phyloP scores from a whole-genome alignment of 2,113 vertebrate genomes.

The Oriolus oriolus region DNA sequence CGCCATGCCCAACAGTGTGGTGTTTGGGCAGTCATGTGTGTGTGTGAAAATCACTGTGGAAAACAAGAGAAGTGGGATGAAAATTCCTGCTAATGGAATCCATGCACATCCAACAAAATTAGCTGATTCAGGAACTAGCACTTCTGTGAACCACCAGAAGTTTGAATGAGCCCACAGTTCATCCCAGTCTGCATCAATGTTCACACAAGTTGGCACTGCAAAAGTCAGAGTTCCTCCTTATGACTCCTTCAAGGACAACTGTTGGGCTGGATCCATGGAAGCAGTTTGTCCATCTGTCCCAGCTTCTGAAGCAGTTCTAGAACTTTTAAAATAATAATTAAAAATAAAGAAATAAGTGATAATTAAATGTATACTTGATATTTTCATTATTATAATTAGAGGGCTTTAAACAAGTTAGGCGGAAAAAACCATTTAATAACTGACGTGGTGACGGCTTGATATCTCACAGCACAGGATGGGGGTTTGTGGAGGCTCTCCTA shows the following conservation, averaged over 20 bases:
- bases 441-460: background rate
- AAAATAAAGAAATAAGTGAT: background rate
- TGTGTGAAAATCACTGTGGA: background rate
- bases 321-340: background rate
- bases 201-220: background rate
- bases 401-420: background rate
- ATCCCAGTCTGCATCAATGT: background rate
- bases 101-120: background rate
- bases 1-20: accelerated
- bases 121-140: background rate
- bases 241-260: background rate
- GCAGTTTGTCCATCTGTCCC: background rate
- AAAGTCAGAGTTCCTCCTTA: background rate
- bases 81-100: background rate
- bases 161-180: background rate
- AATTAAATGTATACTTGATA: background rate
- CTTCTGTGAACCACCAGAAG: background rate
- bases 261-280: background rate
- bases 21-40: accelerated
- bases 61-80: background rate
- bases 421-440: background rate
- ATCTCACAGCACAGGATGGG: background rate
- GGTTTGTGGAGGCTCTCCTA: accelerated
- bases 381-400: background rate
- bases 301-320: background rate